Base-by-base conservation (phyloP, 2,797 vertebrate genomes). In the Peromyscus aztecus region DNA sequence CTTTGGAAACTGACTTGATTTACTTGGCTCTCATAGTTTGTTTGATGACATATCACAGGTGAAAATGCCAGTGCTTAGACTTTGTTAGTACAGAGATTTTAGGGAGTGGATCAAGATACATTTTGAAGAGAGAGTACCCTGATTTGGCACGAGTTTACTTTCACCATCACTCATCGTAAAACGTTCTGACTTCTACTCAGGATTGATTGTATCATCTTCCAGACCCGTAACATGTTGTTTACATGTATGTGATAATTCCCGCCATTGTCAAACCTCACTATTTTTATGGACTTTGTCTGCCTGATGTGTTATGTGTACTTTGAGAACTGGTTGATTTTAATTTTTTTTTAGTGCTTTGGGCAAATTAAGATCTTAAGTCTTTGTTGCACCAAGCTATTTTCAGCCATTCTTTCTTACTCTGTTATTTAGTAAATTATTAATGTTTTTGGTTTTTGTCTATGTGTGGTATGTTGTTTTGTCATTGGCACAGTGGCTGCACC, bases 1-100 rank as follows among this genome's bases (percentile, higher is more conserved):
- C 40, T 84, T 95, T 10, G 29, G 23, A 89, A 89, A 63, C 77
- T 87, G 81, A 91, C 52, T 94, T 77, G 55, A 86, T 89, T 96
- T 77, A 67, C 43, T 86, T 92, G 57, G 23, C 5, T 92, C 31
- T 89, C 57, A 87, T n/a, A 52, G 49, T 89, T 55, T 34, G 21
- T 84, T 95, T 80, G 31, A 21, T 84, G 65, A 88, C 63, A 16
- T 80, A 75, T 80, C 89, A 34, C 13, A 88, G 77, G 52, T 4
- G 0, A 94, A 80, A 92, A 34, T 49, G 13, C 8, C 46, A 89
- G n/a, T 78, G 55, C n/a, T 63, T 94, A 4, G 40, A 91, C 40
- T 90, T 95, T 12, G 6, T 94, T 85, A 76, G 27, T 75, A 83
- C 27, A 69, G 86, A 80, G 59, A 61, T 63, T 87, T 87, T 94